Evolutionary conservation across 35 echinoderm and acorn worm species (phyloP), one percentile per base, ranked within the genome.

Genomic region (Amphiura filiformis): DNA sequence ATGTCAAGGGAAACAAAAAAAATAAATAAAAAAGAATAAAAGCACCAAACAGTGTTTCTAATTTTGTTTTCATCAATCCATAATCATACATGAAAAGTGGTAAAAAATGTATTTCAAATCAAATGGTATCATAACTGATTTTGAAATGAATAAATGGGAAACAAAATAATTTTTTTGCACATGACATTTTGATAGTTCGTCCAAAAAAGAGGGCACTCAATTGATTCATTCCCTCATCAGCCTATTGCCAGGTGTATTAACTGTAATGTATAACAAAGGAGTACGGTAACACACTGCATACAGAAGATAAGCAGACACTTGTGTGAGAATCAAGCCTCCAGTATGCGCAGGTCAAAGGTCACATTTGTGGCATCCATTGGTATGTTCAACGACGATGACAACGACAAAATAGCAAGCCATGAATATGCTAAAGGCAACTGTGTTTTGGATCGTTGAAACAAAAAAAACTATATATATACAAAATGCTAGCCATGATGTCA

Each of bases 231-330:
- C 61, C 61, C 61, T 70, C 61, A 70, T 70, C 61, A 70, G 61
- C 61, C 61, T 70, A 70, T 70, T n/a, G 61, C 61, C 61, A 70
- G 7, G 61, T 70, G 61, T 70, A 7, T 11, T 52, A 23, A 70
- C 61, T 26, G 41, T 47, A 47, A n/a, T n/a, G n/a, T 47, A 17
- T 47, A 47, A 47, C 41, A 70, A 70, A 70, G 61, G 61, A 70
- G 61, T 30, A 70, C 61, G 61, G 61, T 70, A 70, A 70, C 61
- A 70, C 61, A 70, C 61, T 70, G 61, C 61, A 70, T 70, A 70
- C 61, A 70, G 61, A 30, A 70, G 61, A 70, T 70, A 70, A 70
- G 61, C 61, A 70, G 61, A 70, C 61, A 70, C 61, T n/a, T 70
- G 61, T 70, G 28, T n/a, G 61, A 70, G 41, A 47, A 9, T 47